Evolutionary conservation across 2,113 vertebrate genomes (phyloP).

Genomic region (Mustela nigripes): DNA sequence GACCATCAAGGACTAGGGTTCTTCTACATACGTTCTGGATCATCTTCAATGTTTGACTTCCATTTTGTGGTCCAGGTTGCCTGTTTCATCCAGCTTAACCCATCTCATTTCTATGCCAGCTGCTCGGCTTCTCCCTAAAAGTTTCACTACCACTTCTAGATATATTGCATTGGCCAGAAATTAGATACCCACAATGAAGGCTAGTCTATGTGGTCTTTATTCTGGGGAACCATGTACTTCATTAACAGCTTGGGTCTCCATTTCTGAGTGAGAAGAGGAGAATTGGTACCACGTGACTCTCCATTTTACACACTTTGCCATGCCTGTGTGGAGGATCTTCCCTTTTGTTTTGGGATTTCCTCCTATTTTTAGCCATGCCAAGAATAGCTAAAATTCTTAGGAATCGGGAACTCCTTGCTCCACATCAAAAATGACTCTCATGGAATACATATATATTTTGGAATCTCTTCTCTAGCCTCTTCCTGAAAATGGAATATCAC

Average conservation of each 20-base stretch:
- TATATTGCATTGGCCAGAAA: neutral
- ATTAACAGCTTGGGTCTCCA: neutral
- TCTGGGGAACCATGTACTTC: neutral
- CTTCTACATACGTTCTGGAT: neutral
- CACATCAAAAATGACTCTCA: neutral
- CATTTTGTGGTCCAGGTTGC: neutral
- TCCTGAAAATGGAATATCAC: neutral
- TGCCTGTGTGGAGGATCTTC: neutral
- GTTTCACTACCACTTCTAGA: neutral
- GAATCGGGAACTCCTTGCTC: neutral
- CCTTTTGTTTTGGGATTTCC: neutral
- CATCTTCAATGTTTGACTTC: neutral
- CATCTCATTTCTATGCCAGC: neutral
- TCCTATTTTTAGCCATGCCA: neutral
- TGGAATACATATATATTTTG: neutral
- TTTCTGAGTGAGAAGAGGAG: neutral
- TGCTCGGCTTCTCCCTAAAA: neutral
- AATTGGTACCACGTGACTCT: neutral
- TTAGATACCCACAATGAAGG: neutral
- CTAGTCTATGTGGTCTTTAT: neutral
- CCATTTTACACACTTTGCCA: neutral
- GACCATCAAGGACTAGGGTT: neutral
- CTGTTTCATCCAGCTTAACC: neutral
- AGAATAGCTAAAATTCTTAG: neutral
- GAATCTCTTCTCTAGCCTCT: neutral